Base-by-base conservation (phyloP, 2,888 invertebrate species). In the Clistopyga incitator region DNA sequence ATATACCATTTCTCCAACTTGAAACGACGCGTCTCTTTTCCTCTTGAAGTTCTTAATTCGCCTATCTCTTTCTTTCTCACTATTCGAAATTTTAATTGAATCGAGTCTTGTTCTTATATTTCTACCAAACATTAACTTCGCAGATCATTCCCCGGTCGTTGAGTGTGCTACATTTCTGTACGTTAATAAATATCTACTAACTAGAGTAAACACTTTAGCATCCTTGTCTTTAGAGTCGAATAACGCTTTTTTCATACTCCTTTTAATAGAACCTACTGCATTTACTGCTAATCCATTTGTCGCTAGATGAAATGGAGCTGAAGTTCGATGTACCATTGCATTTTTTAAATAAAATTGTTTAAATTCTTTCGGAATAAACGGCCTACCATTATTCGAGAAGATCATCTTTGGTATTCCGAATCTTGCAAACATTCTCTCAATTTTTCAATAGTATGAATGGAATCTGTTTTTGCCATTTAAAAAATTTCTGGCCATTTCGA, bases 401-500 rank as follows among this genome's bases (percentile, higher is more conserved):
- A 87, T 68, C 10, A 70, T 68, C 42, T 78, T 64, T 6, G 86
- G 84, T 54, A 86, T 67, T 0, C 85, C 84, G 59, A 84, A 85
- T 29, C 76, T 75, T 47, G 82, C 71, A 56, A 86, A 50, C 75
- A 72, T 18, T 86, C 80, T 29, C 86, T 74, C 13, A 85, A 72
- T 50, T 82, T 85, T n/a, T 81, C 80, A 13, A 85, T 82, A 1
- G 84, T 86, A 23, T 20, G 29, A 6, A 42, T 38, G 0, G 82
- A 56, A 20, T 61, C 71, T 3, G 59, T 76, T 29, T 71, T 79
- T n/a, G 11, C 6, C 81, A 84, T 85, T 54, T 67, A 61, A 23
- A 75, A 84, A 34, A 84, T 77, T 34, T 86, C 84, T 1, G 82
- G 85, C 85, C 86, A 86, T 25, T 82, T 84, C 10, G 83, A 70